Conservation (phyloP, 2,113 vertebrate species). For the Corythornis madagascariensis region DNA sequence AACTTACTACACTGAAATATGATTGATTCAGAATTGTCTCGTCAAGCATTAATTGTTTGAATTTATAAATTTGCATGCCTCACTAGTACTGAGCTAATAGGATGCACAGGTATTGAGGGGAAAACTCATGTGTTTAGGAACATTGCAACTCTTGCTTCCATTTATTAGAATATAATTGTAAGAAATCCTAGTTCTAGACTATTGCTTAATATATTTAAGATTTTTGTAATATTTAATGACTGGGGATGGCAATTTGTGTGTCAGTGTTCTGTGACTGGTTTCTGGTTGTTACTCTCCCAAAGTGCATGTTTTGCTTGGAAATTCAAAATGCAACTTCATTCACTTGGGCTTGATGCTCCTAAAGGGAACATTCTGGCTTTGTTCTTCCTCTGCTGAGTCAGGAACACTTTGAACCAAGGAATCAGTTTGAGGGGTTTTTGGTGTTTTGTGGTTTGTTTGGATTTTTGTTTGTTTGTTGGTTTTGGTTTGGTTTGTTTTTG, state of each 20-base stretch:
- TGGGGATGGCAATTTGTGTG: fast-evolving
- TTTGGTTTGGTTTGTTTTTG: fast-evolving
- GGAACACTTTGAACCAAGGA: background rate
- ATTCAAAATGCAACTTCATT: slow-evolving; percentile 6
- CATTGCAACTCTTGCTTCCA: background rate
- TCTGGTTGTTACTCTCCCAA: background rate
- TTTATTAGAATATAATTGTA: too few relatives aligned
- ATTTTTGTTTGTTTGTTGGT: background rate
- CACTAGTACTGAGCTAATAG: background rate
- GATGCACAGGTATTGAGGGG: background rate
- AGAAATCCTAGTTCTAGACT: background rate
- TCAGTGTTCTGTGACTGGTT: background rate
- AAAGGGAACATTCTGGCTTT: slow-evolving; percentile 11
- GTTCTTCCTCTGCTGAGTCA: background rate
- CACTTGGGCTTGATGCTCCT: background rate
- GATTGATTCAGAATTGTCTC: background rate
- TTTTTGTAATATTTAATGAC: background rate
- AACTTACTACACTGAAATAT: background rate
- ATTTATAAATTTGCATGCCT: background rate
- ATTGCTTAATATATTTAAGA: background rate
- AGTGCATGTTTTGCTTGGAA: background rate
- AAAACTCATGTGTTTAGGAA: background rate
- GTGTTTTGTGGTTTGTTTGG: too few relatives aligned
- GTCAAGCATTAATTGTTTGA: background rate
- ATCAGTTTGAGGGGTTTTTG: background rate